phyloP scores from a whole-genome alignment of 2,113 vertebrate genomes.

The Gallinago jamesoni region DNA sequence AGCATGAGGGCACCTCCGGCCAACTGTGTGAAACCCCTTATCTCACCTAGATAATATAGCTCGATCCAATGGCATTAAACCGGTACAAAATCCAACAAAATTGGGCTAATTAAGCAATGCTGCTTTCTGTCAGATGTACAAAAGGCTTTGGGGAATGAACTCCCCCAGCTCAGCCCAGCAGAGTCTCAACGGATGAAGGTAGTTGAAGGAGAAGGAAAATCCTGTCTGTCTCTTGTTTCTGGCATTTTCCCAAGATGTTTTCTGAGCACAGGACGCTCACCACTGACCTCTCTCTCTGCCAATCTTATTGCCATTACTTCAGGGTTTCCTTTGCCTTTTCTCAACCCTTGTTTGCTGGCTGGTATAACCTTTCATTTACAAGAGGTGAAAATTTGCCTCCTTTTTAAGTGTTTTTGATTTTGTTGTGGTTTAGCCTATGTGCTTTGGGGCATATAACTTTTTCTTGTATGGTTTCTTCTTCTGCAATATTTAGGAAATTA shows the following conservation, averaged over 20 bases:
- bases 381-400: not conserved
- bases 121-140: not conserved
- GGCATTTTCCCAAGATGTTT: not conserved
- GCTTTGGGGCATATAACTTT: not conserved
- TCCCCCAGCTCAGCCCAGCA: not conserved
- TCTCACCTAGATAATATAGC: not conserved
- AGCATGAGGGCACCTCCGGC: not conserved
- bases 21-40: not conserved
- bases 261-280: not conserved
- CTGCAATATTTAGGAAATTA: not conserved
- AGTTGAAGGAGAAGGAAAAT: not conserved
- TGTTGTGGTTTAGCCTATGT: not conserved
- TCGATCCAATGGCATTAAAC: not conserved
- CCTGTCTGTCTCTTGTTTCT: not conserved
- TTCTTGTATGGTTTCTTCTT: not conserved
- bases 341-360: not conserved
- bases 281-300: not conserved
- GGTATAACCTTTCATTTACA: not conserved
- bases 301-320: not conserved
- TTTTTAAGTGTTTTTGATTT: not conserved
- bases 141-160: not conserved
- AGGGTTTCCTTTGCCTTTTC: not conserved
- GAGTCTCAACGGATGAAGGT: not conserved
- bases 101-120: not conserved
- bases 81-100: not conserved